Conservation (phyloP, 2,797 vertebrate species). For the Clamator glandarius region DNA sequence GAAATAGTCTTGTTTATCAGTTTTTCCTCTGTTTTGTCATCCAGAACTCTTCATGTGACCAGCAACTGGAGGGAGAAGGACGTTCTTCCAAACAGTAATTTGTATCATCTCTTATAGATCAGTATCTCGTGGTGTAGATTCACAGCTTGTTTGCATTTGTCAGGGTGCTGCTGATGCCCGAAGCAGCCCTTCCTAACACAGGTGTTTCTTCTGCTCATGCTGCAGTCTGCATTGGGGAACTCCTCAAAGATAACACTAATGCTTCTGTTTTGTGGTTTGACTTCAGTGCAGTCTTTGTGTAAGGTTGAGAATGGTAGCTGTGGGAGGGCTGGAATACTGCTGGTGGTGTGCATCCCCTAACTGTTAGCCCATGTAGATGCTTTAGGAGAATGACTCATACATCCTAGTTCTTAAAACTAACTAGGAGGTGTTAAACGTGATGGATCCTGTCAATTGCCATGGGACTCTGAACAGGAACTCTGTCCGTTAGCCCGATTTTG, state of each 20-base stretch:
- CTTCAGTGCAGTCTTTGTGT: not conserved
- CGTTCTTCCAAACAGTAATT: not conserved
- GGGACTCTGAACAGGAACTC: not conserved
- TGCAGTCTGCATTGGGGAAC: not conserved
- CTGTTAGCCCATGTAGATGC: not conserved
- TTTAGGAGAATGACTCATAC: not conserved
- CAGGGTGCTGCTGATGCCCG: not conserved
- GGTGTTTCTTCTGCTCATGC: not conserved
- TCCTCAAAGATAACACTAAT: not conserved
- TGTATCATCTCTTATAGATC: fast-evolving
- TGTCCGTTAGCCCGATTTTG: not conserved
- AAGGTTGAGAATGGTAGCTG: not conserved
- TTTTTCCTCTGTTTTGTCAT: not conserved
- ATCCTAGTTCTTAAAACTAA: not conserved
- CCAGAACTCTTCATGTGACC: not conserved
- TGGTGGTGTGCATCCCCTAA: not conserved
- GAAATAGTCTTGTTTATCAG: not conserved
- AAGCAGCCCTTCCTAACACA: not conserved
- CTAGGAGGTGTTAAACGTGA: not conserved
- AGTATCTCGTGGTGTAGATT: not conserved
- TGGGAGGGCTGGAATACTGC: not conserved
- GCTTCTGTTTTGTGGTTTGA: not conserved
- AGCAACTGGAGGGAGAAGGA: not conserved
- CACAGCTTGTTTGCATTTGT: not conserved
- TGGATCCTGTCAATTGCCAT: not conserved